These are phyloP conservation scores for Podotricha telesiphe DNA, from an alignment of 2,888 invertebrate genomes.

Conservation along the genomic window DNA sequence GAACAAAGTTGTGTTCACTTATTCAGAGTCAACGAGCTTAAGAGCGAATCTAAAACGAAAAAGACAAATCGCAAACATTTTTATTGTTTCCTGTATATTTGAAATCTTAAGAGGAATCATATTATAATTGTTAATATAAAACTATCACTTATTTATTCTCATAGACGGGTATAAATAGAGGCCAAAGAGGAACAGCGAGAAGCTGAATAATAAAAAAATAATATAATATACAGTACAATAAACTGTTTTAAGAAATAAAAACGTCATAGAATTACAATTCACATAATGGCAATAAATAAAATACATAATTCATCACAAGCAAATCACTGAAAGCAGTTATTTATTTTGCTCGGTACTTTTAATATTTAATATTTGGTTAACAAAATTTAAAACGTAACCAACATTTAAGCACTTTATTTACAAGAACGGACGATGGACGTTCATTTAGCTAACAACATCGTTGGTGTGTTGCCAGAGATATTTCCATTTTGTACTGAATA, in stretches of 20 bases:
- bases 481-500: slow-evolving; percentile 22
- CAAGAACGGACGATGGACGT: slow-evolving; percentile 14
- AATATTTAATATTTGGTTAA: slow-evolving; percentile 4
- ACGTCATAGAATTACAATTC: no score
- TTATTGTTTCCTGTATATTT: neutral
- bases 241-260: no score
- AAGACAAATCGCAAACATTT: neutral
- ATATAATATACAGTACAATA: no score
- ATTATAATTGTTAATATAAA: no score
- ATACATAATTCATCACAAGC: neutral
- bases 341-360: neutral
- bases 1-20: slow-evolving; percentile 25
- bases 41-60: neutral
- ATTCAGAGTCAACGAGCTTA: neutral
- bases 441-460: slow-evolving; percentile 22
- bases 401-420: slow-evolving; percentile 17
- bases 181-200: no score
- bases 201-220: no score
- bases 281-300: no score
- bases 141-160: no score
- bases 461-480: slow-evolving; percentile 22
- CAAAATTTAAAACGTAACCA: slow-evolving; percentile 18
- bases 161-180: no score
- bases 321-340: neutral
- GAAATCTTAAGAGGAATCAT: no score